Percentiles rank a stretch among this genome's conserved stretches.
phyloP scores from a whole-genome alignment of 2,113 vertebrate species.

The Indicator maculatus region DNA sequence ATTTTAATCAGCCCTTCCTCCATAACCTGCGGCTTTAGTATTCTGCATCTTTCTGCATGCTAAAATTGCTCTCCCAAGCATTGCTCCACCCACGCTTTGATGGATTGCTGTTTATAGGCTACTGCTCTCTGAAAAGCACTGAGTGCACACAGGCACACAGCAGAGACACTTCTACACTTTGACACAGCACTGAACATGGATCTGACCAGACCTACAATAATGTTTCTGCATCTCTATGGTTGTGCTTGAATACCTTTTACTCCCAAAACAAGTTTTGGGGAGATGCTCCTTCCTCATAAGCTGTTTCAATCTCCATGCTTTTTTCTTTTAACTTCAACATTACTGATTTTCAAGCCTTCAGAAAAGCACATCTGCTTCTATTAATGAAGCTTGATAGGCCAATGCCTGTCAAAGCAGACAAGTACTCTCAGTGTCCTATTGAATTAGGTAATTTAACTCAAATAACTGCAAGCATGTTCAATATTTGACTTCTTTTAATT shows the following conservation, averaged over 20 bases:
- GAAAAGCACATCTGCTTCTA: neutral
- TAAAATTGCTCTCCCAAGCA: conserved; percentile 51
- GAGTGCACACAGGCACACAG: neutral
- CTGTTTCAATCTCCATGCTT: neutral
- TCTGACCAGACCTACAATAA: neutral
- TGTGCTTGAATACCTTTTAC: neutral
- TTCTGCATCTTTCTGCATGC: conserved; percentile 29
- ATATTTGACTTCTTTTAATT: neutral
- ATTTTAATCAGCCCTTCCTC: conserved; percentile 41
- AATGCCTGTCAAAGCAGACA: neutral
- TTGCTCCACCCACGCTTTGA: conserved; percentile 52
- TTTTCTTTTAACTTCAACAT: neutral
- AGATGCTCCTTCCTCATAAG: neutral
- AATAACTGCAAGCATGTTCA: neutral
- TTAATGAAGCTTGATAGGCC: neutral
- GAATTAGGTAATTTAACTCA: neutral
- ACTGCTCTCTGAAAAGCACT: neutral
- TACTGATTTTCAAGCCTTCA: neutral
- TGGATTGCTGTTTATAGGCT: conserved; percentile 32
- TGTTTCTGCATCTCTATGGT: neutral
- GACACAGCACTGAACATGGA: neutral
- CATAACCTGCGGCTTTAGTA: neutral
- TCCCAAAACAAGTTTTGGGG: neutral
- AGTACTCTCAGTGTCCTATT: neutral
- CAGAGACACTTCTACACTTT: neutral